Evolutionary conservation across 1,140 invertebrate species (phyloP), one percentile per base, ranked within the genome.

Genomic region (Liolophura sinensis): DNA sequence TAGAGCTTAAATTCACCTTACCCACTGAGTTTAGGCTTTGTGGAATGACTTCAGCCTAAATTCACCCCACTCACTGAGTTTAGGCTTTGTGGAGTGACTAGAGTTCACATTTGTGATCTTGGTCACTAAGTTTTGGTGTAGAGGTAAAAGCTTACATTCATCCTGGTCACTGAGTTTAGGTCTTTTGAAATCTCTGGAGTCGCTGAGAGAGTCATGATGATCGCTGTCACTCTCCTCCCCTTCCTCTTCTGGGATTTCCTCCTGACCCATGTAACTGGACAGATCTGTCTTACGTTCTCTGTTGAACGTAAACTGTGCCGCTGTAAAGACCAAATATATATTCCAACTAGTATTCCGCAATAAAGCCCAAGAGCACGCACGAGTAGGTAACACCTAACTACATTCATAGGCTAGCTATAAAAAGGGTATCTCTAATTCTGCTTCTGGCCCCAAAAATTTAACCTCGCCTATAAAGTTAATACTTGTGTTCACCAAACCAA

Each of bases 271-370:
- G 50, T 74, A 82, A 1, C 71, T 70, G 9, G 78, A 69, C 51
- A 80, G 63, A 49, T 76, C 66, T 7, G 89, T 89, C 70, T 90
- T 89, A 76, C 89, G 87, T 15, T 76, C 88, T 49, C 94, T 87
- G 79, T 96, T 93, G 80, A 91, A 97, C 75, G 96, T 89, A 85
- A 93, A 97, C 77, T 93, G 91, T 58, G 85, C 86, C 67, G 81
- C 85, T 84, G 65, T 27, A 62, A 52, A 20, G 24, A 52, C 15
- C 40, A 55, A n/a, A 5, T 20, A n/a, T 3, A 7, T 5, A 24
- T 54, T 54, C 3, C 3, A 54, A 20, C 12, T 54, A 54, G 3
- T 54, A 54, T 24, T 12, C 7, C 12, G n/a, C 24, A 54, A 3
- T 54, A 54, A 40, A 40, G 31, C 3, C 31, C 31, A 40, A 40